These are phyloP conservation scores for Spodoptera litura DNA, from an alignment of 1,140 invertebrate species.

Conservation along the genomic window DNA sequence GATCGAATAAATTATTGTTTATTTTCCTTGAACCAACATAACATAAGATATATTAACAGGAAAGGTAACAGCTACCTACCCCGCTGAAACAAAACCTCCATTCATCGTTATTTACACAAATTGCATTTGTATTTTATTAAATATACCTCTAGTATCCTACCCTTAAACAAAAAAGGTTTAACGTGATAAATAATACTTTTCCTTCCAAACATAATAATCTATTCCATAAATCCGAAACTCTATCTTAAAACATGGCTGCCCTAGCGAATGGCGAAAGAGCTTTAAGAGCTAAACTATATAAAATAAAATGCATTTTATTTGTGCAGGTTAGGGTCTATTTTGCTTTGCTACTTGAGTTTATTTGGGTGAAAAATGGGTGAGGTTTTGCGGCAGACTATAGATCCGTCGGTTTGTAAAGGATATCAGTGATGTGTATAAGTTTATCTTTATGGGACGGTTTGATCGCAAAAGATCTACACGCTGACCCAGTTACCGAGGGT, in stretches of 20 bases:
- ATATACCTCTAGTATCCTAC: too few relatives aligned
- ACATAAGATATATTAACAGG: too few relatives aligned
- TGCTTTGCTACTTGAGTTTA: background rate
- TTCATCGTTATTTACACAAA: too few relatives aligned
- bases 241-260: constrained; percentile 10
- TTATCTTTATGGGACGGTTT: constrained; percentile 38
- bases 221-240: background rate
- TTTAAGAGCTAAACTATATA: background rate
- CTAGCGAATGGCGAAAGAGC: background rate
- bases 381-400: background rate
- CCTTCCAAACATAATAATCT: background rate
- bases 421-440: constrained; percentile 25
- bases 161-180: too few relatives aligned
- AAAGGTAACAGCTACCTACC: too few relatives aligned
- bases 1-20: too few relatives aligned
- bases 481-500: constrained; percentile 30
- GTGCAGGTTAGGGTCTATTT: constrained; percentile 17
- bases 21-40: too few relatives aligned
- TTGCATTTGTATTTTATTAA: too few relatives aligned
- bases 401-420: constrained; percentile 9
- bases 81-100: too few relatives aligned
- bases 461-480: constrained; percentile 12
- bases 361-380: constrained; percentile 38
- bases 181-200: background rate
- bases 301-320: constrained; percentile 21